Evolutionary conservation across 2,113 vertebrate genomes (phyloP).

Genomic region (Oncorhynchus nerka): DNA sequence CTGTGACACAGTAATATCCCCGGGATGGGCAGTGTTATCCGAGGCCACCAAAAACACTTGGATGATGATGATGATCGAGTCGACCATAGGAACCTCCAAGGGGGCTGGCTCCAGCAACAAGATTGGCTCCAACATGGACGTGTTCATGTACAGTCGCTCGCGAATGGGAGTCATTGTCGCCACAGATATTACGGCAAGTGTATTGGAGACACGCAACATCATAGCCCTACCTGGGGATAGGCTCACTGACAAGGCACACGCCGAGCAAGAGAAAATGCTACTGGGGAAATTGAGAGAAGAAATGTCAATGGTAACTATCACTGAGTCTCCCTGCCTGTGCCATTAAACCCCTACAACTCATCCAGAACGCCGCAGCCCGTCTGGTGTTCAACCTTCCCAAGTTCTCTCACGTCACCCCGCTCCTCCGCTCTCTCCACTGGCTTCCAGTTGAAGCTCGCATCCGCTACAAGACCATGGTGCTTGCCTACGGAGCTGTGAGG

Average conservation of each 20-base stretch:
- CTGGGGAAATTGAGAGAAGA: neutral
- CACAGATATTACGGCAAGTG: neutral
- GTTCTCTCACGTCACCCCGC: too few species aligned
- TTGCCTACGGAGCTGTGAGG: too few species aligned
- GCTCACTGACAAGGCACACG: neutral
- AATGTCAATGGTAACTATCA: neutral
- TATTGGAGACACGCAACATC: neutral
- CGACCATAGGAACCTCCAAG: neutral
- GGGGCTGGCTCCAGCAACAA: neutral
- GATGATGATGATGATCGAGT: neutral
- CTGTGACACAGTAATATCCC: too few species aligned
- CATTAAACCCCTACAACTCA: too few species aligned
- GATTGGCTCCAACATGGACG: neutral
- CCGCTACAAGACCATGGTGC: too few species aligned
- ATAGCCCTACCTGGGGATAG: neutral
- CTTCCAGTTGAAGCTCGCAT: too few species aligned
- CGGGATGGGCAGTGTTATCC: neutral
- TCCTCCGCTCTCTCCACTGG: too few species aligned
- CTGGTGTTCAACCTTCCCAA: too few species aligned
- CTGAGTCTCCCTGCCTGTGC: too few species aligned
- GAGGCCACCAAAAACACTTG: neutral
- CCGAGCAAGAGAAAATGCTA: neutral
- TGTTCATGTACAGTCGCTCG: neutral
- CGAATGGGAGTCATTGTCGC: neutral
- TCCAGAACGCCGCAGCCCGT: too few species aligned